phyloP scores from a whole-genome alignment of 2,888 invertebrate species.

The Epistrophe eligans region DNA sequence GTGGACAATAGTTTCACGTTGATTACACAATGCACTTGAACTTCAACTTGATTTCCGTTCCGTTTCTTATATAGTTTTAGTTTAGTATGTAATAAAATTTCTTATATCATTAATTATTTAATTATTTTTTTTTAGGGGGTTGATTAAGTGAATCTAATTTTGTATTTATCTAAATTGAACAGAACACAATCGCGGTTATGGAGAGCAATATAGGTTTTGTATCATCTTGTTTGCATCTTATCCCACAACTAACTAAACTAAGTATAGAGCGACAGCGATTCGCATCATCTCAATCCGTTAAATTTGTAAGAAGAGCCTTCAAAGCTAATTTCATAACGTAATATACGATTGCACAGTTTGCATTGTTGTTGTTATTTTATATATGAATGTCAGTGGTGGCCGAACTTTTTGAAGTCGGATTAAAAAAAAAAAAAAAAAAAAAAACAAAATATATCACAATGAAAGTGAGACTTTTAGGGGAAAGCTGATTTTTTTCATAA shows the following conservation, averaged over 20 bases:
- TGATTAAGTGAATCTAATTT: not conserved
- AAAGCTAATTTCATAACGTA: slow-evolving; percentile 77
- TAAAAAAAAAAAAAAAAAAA: too few species aligned
- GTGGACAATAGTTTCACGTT: slow-evolving; percentile 18
- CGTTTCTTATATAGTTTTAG: not conserved
- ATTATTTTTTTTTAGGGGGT: slow-evolving; percentile 20
- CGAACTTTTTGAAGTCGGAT: slow-evolving; percentile 28
- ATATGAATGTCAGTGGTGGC: slow-evolving; percentile 37
- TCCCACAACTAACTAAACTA: slow-evolving; percentile 59
- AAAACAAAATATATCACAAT: too few species aligned
- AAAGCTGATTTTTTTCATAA: too few species aligned
- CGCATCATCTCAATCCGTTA: slow-evolving; percentile 74
- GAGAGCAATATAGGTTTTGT: slow-evolving; percentile 31
- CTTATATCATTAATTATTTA: slow-evolving; percentile 20
- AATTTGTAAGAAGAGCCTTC: slow-evolving; percentile 79
- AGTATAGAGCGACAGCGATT: slow-evolving; percentile 58
- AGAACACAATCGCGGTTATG: slow-evolving; percentile 26
- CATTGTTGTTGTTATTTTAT: slow-evolving; percentile 17
- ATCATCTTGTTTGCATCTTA: slow-evolving; percentile 68
- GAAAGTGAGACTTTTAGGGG: too few species aligned
- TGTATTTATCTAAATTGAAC: not conserved
- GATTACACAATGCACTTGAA: slow-evolving; percentile 55
- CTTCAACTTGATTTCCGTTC: slow-evolving; percentile 32
- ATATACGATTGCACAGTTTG: slow-evolving; percentile 31
- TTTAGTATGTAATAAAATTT: not conserved